Base-by-base conservation (phyloP, 2,888 invertebrate genomes). In the Tricholauxania praeusta region DNA sequence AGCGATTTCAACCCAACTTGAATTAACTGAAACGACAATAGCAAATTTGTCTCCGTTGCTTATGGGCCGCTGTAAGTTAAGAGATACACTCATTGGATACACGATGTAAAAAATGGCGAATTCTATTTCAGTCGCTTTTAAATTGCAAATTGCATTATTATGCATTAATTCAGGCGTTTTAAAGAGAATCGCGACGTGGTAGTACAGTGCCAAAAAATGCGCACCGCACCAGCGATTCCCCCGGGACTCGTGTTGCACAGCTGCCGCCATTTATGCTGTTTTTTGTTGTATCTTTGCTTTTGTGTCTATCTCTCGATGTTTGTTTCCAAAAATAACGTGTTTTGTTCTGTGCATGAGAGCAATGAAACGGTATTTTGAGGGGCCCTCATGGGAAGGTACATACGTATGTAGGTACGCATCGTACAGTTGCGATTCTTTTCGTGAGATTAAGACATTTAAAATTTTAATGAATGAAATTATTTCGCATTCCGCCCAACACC, bases 401-500 rank as follows among this genome's bases (percentile, higher is more conserved):
- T 10, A 15, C 15, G 8, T n/a, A 17, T 39, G 28, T 22, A 22
- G 12, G 51, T 48, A n/a, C 14, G 51, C 64, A 49, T n/a, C 49
- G 12, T 15, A 47, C 51, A 51, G 60, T 75, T 72, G 71, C 76
- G 79, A 79, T 78, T 75, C 69, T 75, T 74, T 76, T 76, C 77
- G 74, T 77, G 76, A 78, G 78, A 79, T 78, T 78, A 79, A 79
- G 79, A 79, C 78, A 79, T 78, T 78, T 76, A 73, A 76, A 78
- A 77, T 78, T 78, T 79, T 79, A 79, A 78, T 78, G 78, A 79
- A 79, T 79, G 79, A 78, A 78, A 77, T 77, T 76, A 78, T 78
- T 78, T 75, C 53, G 63, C 73, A 68, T 76, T 71, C 72, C 72
- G 28, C 73, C 66, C 53, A 67, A 65, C 74, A 62, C 72, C 63